Conservation (phyloP, 2,888 invertebrate genomes). For the Plagodis dolabraria region DNA sequence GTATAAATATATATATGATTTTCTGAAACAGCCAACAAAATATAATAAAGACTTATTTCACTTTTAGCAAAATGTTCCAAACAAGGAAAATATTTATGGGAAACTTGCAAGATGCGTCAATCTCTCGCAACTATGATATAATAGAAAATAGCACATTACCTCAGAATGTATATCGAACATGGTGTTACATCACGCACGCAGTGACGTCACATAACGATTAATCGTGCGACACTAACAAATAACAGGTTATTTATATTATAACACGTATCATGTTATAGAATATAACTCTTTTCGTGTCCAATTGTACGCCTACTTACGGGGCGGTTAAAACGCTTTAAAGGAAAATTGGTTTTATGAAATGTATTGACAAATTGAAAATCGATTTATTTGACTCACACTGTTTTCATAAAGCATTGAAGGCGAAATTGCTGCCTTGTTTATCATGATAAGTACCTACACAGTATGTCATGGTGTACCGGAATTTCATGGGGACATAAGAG, state of each 20-base stretch:
- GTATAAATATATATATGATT: no score
- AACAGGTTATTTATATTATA: conserved; percentile 25
- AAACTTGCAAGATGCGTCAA: conserved; percentile 25
- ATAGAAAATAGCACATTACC: conserved; percentile 20
- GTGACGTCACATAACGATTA: conserved; percentile 39
- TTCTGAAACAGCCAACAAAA: conserved; percentile 9
- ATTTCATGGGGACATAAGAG: no score
- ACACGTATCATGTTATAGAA: conserved; percentile 24
- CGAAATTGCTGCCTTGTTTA: conserved; percentile 1
- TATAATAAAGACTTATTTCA: conserved; percentile 22
- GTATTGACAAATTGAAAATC: conserved; percentile 38
- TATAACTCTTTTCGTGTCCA: conserved; percentile 30
- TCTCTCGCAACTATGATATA: conserved; percentile 18
- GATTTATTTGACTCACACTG: conserved; percentile 34
- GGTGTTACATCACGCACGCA: conserved; percentile 33
- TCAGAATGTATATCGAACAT: conserved; percentile 27
- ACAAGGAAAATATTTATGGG: conserved; percentile 28
- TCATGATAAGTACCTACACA: background rate
- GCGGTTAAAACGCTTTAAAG: conserved; percentile 38
- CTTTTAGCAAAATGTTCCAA: conserved; percentile 11
- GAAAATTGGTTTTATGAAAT: conserved; percentile 36
- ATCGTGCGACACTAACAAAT: conserved; percentile 35
- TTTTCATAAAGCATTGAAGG: conserved; percentile 15
- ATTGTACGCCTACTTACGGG: conserved; percentile 41
- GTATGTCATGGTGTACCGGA: no score